A percentile compares a stretch with the other conserved stretches of the same genome.
Evolutionary conservation across 2,888 invertebrate genomes (phyloP).

Genomic region (Sepioteuthis lessoniana): DNA sequence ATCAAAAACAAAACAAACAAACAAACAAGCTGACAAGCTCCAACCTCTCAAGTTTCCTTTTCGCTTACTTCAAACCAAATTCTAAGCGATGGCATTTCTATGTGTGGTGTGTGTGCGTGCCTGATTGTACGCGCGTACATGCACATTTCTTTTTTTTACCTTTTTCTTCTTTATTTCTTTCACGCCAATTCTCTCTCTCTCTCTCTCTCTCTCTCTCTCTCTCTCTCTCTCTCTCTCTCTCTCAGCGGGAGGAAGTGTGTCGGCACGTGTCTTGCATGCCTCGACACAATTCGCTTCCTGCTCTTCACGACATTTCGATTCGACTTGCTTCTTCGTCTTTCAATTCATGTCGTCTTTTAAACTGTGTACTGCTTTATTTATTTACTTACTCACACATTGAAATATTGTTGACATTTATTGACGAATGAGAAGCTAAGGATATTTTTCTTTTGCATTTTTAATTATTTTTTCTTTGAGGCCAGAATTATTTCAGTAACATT

Average conservation of each 20-base stretch:
- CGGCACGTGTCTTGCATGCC: constrained; percentile 33
- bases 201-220: too few species aligned
- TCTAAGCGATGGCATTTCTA: background rate
- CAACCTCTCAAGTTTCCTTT: background rate
- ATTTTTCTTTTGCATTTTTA: too few species aligned
- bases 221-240: too few species aligned
- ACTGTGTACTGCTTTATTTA: too few species aligned
- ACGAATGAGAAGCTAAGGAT: too few species aligned
- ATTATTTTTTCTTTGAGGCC: too few species aligned
- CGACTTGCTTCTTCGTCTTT: too few species aligned
- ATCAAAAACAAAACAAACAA: background rate
- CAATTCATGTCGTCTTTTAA: too few species aligned
- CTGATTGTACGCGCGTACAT: too few species aligned
- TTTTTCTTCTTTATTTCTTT: background rate
- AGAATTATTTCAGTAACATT: too few species aligned
- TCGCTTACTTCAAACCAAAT: background rate
- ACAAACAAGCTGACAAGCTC: background rate
- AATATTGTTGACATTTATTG: too few species aligned
- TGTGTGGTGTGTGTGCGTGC: background rate
- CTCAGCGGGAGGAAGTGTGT: background rate
- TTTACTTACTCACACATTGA: too few species aligned
- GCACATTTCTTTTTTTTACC: background rate
- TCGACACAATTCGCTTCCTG: background rate
- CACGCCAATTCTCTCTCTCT: background rate
- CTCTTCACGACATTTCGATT: background rate